phyloP scores from a whole-genome alignment of 1,140 invertebrate genomes.

The Drosophila simulans region DNA sequence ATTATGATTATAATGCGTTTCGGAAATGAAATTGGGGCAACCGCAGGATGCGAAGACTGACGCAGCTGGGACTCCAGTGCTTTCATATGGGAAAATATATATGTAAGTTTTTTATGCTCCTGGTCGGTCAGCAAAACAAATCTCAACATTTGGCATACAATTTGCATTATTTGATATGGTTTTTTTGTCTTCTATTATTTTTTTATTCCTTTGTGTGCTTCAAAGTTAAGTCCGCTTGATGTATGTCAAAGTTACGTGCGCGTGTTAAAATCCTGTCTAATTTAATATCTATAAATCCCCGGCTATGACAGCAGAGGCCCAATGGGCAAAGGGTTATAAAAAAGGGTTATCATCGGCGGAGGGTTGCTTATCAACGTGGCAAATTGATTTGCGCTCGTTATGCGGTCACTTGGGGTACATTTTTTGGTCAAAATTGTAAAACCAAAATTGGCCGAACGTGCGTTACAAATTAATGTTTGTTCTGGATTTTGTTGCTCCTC shows the following conservation, averaged over 20 bases:
- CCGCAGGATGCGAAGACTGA: constrained; percentile 19
- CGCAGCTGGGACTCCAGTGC: constrained; percentile 64
- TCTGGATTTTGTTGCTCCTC: constrained; percentile 62
- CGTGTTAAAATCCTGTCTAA: constrained; percentile 77
- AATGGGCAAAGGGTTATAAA: constrained; percentile 17
- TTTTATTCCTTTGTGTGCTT: constrained; percentile 18
- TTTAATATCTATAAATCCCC: constrained; percentile 81
- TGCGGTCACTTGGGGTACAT: constrained; percentile 80
- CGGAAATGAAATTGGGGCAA: constrained; percentile 67
- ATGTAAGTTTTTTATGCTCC: constrained; percentile 29
- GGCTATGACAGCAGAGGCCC: constrained; percentile 56
- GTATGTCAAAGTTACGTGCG: constrained; percentile 80
- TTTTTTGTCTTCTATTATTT: constrained; percentile 8
- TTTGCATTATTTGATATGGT: constrained; percentile 65
- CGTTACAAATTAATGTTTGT: constrained; percentile 83
- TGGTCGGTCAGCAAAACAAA: constrained; percentile 70
- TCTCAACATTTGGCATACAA: constrained; percentile 74
- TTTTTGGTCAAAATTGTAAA: constrained; percentile 80
- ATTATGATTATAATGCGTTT: constrained; percentile 77
- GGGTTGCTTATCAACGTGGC: constrained; percentile 78
- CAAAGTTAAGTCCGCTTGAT: constrained; percentile 71
- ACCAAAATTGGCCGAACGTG: constrained; percentile 77
- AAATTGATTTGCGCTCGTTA: constrained; percentile 81
- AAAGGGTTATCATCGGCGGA: constrained; percentile 50
- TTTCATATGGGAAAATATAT: constrained; percentile 27